These are phyloP conservation scores for Zaprionus inermis DNA, from an alignment of 1,140 invertebrate genomes.

Conservation along the genomic window DNA sequence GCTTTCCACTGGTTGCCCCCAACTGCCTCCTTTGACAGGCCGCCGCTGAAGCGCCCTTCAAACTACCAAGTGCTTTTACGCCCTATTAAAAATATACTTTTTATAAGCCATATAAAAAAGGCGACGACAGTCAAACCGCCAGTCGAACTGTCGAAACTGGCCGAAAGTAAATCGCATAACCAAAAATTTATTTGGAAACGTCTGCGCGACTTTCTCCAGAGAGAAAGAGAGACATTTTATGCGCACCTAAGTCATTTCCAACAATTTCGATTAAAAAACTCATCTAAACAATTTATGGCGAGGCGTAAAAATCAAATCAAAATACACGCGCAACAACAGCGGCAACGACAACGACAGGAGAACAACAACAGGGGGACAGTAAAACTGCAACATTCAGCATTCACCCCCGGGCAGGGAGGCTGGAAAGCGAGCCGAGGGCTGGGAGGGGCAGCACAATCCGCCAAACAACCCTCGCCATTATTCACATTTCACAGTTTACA, in stretches of 20 bases:
- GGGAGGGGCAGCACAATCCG: slow-evolving; percentile 14
- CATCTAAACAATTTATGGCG: slow-evolving; percentile 84
- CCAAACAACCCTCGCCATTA: slow-evolving; percentile 52
- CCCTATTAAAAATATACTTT: slow-evolving; percentile 83
- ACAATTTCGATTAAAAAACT: slow-evolving; percentile 84
- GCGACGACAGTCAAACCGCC: slow-evolving; percentile 5
- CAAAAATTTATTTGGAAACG: slow-evolving; percentile 64
- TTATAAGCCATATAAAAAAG: slow-evolving; percentile 81
- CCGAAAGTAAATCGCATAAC: slow-evolving; percentile 60
- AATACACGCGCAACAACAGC: slow-evolving; percentile 49
- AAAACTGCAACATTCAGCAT: slow-evolving; percentile 80
- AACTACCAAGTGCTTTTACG: slow-evolving; percentile 81
- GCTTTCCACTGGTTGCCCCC: slow-evolving; percentile 1
- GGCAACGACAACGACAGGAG: slow-evolving; percentile 2
- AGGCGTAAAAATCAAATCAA: slow-evolving; percentile 84
- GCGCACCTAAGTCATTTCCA: slow-evolving; percentile 83
- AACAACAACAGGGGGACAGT: slow-evolving; percentile 31
- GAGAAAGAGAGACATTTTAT: slow-evolving; percentile 76
- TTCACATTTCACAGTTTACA: slow-evolving; percentile 81
- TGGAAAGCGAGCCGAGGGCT: background rate
- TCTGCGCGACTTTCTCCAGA: slow-evolving; percentile 36
- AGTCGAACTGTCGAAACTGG: slow-evolving; percentile 33
- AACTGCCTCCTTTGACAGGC: slow-evolving; percentile 6
- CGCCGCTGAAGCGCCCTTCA: background rate
- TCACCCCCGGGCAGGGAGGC: background rate